phyloP scores from a whole-genome alignment of 2,888 invertebrate genomes.

The Acholoe squamosa region DNA sequence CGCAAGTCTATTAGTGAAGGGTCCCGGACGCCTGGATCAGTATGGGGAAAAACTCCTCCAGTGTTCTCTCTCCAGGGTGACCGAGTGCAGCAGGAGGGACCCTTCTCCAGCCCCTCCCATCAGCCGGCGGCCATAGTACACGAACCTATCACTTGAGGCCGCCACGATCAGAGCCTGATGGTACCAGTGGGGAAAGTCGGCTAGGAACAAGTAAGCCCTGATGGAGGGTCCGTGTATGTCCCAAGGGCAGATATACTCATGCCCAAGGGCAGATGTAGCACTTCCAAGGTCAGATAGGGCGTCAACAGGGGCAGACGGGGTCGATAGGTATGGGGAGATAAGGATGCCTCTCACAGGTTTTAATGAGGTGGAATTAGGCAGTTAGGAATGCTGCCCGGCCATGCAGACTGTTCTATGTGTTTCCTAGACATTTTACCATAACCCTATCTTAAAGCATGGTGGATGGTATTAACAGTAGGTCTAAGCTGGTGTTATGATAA shows the following conservation, averaged over 20 bases:
- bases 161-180: conserved; percentile 3
- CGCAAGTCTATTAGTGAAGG: background rate
- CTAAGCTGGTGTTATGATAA: no score
- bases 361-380: no score
- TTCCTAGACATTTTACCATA: no score
- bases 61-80: conserved; percentile 28
- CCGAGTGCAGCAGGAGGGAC: background rate
- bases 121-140: background rate
- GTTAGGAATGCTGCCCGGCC: no score
- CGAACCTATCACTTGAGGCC: conserved; percentile 1
- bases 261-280: conserved; percentile 14
- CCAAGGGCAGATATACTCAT: background rate
- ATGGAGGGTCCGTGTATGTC: conserved; percentile 5
- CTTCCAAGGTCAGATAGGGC: background rate
- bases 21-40: background rate
- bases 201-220: background rate
- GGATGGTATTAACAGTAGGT: no score
- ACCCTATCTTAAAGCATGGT: no score
- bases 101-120: background rate
- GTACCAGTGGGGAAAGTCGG: background rate
- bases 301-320: background rate
- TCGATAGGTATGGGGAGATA: background rate
- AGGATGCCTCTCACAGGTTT: no score
- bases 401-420: no score
- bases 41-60: conserved; percentile 8